A percentile compares a stretch with the other conserved stretches of the same genome.
Evolutionary conservation across 2,113 vertebrate species (phyloP).

Genomic region (Chroicocephalus ridibundus): DNA sequence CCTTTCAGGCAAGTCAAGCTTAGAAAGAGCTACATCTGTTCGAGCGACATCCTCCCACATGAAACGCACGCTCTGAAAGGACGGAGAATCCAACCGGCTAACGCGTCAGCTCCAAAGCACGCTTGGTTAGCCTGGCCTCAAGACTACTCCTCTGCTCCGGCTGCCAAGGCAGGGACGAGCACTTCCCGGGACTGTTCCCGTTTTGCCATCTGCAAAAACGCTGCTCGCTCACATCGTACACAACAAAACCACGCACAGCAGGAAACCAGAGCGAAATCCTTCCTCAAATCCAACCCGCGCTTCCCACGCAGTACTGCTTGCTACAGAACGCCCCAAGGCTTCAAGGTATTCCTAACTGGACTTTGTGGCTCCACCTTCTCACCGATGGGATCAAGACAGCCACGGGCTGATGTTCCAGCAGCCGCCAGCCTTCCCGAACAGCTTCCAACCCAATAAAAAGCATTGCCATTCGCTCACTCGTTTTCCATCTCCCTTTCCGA

Average conservation of each 20-base stretch:
- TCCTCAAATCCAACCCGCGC: background rate
- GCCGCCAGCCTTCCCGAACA: background rate
- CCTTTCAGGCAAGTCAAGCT: background rate
- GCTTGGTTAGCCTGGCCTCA: background rate
- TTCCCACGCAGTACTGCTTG: background rate
- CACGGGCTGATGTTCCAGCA: background rate
- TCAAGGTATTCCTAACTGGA: background rate
- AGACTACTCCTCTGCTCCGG: slow-evolving; percentile 34
- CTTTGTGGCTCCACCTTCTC: background rate
- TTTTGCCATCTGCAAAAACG: background rate
- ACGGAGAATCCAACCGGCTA: background rate
- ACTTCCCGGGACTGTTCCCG: background rate
- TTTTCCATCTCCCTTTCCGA: background rate
- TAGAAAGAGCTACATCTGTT: background rate
- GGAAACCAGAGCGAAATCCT: background rate
- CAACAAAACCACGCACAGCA: background rate
- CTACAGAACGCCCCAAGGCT: background rate
- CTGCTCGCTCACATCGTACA: background rate
- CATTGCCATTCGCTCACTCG: background rate
- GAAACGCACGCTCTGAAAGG: background rate
- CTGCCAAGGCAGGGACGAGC: background rate
- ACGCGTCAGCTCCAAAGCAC: background rate
- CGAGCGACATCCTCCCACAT: background rate
- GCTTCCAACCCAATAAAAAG: background rate
- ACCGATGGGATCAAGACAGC: background rate